Percentiles rank a stretch among this genome's conserved stretches.
These are phyloP conservation scores for Chondrilla cf. caribensis DNA, from an alignment of 37 sponge, comb jelly and placozoan genomes.

Conservation along the genomic window DNA sequence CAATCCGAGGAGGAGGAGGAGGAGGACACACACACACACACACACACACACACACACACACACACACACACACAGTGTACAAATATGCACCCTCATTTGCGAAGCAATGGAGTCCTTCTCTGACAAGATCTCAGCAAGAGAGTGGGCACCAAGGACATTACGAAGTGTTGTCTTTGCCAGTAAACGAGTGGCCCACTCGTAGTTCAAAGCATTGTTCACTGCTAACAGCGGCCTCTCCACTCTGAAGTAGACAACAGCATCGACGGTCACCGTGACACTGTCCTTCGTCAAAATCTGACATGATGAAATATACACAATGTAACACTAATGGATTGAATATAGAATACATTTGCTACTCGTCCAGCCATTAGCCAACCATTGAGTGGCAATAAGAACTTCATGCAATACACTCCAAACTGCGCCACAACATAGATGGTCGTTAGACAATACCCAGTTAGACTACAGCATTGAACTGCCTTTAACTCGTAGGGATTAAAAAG, in stretches of 20 bases:
- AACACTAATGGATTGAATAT: too few relatives aligned
- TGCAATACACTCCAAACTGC: too few relatives aligned
- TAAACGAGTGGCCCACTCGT: slow-evolving; percentile 70
- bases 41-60: slow-evolving; percentile 30
- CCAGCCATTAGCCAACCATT: too few relatives aligned
- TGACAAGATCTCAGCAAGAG: slow-evolving; percentile 79
- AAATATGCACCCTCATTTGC: slow-evolving; percentile 68
- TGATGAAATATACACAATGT: neutral
- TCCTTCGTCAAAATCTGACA: slow-evolving; percentile 90
- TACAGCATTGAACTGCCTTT: too few relatives aligned
- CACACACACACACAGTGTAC: neutral
- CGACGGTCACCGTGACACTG: slow-evolving; percentile 90
- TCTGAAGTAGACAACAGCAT: slow-evolving; percentile 90
- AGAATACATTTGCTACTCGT: too few relatives aligned
- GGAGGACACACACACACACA: slow-evolving; percentile 16
- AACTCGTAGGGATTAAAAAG: too few relatives aligned
- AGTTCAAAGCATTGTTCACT: slow-evolving; percentile 71
- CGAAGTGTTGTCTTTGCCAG: slow-evolving; percentile 94
- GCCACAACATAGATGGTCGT: too few relatives aligned
- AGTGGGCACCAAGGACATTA: slow-evolving; percentile 90
- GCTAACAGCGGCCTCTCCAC: slow-evolving; percentile 75
- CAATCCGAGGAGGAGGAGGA: too few relatives aligned
- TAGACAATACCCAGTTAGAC: too few relatives aligned
- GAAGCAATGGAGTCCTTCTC: slow-evolving; percentile 69
- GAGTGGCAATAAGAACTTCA: too few relatives aligned